A percentile compares a stretch with the other conserved stretches of the same genome.
These are phyloP conservation scores for Osmoderma eremita DNA, from an alignment of 2,888 invertebrate species.

Conservation along the genomic window DNA sequence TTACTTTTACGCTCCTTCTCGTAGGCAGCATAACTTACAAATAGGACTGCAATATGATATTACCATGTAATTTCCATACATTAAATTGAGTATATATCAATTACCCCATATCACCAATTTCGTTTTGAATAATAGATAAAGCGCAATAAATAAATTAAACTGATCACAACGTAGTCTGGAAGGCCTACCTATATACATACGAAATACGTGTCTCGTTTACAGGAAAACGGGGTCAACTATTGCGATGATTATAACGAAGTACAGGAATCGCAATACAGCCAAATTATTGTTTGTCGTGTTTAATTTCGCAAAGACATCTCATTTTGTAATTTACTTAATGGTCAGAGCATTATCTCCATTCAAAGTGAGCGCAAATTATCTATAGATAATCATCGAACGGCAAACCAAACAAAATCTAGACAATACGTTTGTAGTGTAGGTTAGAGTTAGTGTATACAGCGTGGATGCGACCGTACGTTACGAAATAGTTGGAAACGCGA, in stretches of 20 bases:
- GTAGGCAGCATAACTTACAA: too few relatives aligned
- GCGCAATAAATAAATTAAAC: not conserved
- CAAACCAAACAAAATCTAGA: slow-evolving; percentile 1
- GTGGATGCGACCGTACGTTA: not conserved
- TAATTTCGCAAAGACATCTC: slow-evolving; percentile 5
- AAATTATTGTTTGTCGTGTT: slow-evolving; percentile 2
- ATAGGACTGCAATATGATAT: too few relatives aligned
- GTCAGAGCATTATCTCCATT: not conserved
- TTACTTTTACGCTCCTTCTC: too few relatives aligned
- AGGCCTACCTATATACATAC: too few relatives aligned
- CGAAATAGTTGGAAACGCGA: slow-evolving; percentile 1
- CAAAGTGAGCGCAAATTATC: not conserved
- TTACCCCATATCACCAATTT: too few relatives aligned
- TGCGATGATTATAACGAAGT: not conserved
- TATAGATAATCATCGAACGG: not conserved
- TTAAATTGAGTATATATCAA: too few relatives aligned
- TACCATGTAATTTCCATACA: too few relatives aligned
- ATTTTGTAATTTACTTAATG: slow-evolving; percentile 12
- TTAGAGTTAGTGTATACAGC: slow-evolving; percentile 1
- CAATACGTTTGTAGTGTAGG: not conserved
- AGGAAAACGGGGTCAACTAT: slow-evolving; percentile 4
- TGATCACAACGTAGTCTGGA: not conserved
- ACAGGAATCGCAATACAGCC: not conserved
- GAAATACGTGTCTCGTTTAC: not conserved
- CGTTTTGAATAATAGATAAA: not conserved